phyloP scores from a whole-genome alignment of 2,113 vertebrate species.

The Tragelaphus buxtoni region DNA sequence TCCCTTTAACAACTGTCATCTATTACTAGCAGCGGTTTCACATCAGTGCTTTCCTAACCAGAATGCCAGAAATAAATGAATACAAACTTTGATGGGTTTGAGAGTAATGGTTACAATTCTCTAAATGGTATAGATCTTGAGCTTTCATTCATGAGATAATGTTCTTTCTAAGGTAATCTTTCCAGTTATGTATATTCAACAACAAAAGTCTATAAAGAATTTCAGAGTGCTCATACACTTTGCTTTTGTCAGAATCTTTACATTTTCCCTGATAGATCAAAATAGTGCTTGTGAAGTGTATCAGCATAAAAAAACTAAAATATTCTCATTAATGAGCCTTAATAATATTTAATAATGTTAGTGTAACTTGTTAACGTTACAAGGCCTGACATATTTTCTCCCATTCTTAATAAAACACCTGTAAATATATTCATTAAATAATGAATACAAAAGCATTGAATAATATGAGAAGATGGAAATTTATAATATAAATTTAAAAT shows the following conservation, averaged over 20 bases:
- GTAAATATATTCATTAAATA: background rate
- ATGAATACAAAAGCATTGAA: background rate
- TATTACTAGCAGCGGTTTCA: background rate
- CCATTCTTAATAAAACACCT: background rate
- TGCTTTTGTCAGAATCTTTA: background rate
- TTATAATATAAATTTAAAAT: background rate
- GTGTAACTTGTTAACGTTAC: background rate
- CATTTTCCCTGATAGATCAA: background rate
- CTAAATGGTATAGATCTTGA: background rate
- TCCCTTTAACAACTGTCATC: background rate
- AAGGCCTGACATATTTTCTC: background rate
- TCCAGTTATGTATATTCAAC: background rate
- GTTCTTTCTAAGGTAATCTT: background rate
- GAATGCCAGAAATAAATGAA: background rate
- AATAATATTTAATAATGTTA: background rate
- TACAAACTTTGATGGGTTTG: background rate
- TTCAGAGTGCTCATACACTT: background rate
- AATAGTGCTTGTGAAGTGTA: background rate
- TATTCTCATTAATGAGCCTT: background rate
- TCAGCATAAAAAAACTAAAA: background rate
- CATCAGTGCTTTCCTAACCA: background rate
- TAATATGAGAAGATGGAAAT: background rate
- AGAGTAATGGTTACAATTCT: background rate
- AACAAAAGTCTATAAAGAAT: background rate
- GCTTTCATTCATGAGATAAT: conserved; percentile 11